Percentiles rank a stretch among this genome's conserved stretches.
These are phyloP conservation scores for Limnothrissa miodon DNA, from an alignment of 2,113 vertebrate species.

Conservation along the genomic window DNA sequence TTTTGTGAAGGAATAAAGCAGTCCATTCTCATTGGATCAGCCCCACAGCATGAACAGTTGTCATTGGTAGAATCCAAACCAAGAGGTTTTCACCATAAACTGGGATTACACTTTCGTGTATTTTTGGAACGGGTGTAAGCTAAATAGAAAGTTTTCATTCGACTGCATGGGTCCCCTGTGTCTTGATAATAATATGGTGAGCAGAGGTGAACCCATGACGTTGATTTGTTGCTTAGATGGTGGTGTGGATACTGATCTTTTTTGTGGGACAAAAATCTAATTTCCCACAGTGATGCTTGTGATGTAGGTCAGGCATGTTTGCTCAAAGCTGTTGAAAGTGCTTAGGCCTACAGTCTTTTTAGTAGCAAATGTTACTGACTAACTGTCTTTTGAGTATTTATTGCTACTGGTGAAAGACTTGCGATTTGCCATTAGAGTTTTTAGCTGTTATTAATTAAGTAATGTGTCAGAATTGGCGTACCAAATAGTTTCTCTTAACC, in stretches of 20 bases:
- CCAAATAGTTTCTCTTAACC: background rate
- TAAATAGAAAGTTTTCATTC: background rate
- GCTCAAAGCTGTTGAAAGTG: background rate
- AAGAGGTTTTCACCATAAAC: background rate
- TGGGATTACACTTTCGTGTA: background rate
- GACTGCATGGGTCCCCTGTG: background rate
- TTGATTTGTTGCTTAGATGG: background rate
- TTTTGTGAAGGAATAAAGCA: background rate
- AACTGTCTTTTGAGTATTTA: background rate
- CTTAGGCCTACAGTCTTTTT: background rate
- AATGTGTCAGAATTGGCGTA: background rate
- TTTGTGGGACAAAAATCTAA: background rate
- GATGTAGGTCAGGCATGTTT: background rate
- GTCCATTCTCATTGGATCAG: slow-evolving; percentile 5
- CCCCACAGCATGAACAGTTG: background rate
- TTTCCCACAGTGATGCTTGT: background rate
- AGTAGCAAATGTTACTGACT: background rate
- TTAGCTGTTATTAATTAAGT: background rate
- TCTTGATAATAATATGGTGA: background rate
- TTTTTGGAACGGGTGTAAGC: background rate
- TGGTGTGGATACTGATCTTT: background rate
- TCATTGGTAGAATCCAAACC: background rate
- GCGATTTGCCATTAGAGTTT: no score
- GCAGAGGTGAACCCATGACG: background rate
- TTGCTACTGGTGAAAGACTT: background rate